Evolutionary conservation across 2,797 vertebrate species (phyloP), one percentile per base, ranked within the genome.

Genomic region (Gadopsis bispinosus): DNA sequence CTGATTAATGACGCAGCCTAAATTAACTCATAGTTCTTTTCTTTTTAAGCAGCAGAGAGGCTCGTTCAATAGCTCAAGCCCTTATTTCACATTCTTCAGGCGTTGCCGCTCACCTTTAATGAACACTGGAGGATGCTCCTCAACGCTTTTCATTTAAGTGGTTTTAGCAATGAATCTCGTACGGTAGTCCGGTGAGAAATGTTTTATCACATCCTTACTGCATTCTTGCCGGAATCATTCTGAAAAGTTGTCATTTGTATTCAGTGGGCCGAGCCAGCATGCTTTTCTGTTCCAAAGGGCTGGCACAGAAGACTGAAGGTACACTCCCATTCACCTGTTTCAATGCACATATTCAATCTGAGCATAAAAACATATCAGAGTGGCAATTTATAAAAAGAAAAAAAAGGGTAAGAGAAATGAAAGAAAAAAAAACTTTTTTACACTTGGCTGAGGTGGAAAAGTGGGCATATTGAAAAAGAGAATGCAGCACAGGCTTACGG

Each of bases 1-100:
- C 80, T 90, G 86, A 90, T 91, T 85, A 90, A 90, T 70, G 81
- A 77, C 26, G 73, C 60, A 41, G 55, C 56, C 17, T 62, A 33
- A 79, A 87, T 89, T 26, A 84, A 79, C 75, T 58, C 35, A 26
- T 29, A 26, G 53, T 16, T 26, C 26, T 45, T 69, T 35, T 74
- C 10, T 33, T 47, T 62, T 35, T 16, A 51, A 60, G 60, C 76
- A 54, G 47, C 19, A 16, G n/a, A 54, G 39, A n/a, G 26, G 62
- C 31, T 66, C 12, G 29, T 65, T 51, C 82, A 74, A 59, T 55
- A 61, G 61, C 56, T 26, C n/a, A 22, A 26, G 19, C 14, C 41
- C 50, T 72, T 53, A 37, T 80, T 85, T 67, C 29, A 73, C 54
- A 82, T 80, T 75, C 56, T 47, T 53, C 39, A 66, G 69, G 67